phyloP scores from a whole-genome alignment of 2,888 invertebrate species.

The Xanthia togata region DNA sequence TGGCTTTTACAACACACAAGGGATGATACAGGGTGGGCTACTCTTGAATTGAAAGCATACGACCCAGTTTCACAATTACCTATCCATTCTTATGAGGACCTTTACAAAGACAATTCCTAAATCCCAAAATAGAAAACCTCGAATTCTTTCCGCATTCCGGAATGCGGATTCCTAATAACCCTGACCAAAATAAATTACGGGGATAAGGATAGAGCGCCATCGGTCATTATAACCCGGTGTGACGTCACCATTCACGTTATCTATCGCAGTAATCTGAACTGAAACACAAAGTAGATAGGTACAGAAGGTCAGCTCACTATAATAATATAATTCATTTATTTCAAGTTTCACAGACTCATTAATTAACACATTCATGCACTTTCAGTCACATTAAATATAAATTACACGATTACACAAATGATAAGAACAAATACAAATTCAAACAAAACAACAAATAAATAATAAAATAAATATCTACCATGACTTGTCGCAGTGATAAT shows the following conservation, averaged over 20 bases:
- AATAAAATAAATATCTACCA: too few species aligned
- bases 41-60: background rate
- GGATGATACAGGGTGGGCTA: background rate
- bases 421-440: too few species aligned
- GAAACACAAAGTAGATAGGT: background rate
- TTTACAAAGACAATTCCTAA: conserved; percentile 27
- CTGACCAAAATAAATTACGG: conserved; percentile 62
- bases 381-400: too few species aligned
- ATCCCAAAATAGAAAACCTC: conserved; percentile 38
- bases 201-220: conserved; percentile 57
- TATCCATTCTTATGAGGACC: background rate
- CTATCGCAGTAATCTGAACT: conserved; percentile 56
- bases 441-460: too few species aligned
- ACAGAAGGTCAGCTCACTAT: conserved; percentile 11
- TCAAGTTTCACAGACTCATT: too few species aligned
- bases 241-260: conserved; percentile 61
- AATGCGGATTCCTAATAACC: conserved; percentile 54
- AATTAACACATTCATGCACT: too few species aligned
- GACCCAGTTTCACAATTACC: background rate
- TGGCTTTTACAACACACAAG: background rate
- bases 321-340: too few species aligned
- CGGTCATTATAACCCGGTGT: conserved; percentile 67
- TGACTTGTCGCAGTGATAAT: too few species aligned
- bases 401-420: too few species aligned
- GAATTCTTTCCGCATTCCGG: conserved; percentile 45